These are phyloP conservation scores for Nemoura dubitans DNA, from an alignment of 2,888 invertebrate species.

Conservation along the genomic window DNA sequence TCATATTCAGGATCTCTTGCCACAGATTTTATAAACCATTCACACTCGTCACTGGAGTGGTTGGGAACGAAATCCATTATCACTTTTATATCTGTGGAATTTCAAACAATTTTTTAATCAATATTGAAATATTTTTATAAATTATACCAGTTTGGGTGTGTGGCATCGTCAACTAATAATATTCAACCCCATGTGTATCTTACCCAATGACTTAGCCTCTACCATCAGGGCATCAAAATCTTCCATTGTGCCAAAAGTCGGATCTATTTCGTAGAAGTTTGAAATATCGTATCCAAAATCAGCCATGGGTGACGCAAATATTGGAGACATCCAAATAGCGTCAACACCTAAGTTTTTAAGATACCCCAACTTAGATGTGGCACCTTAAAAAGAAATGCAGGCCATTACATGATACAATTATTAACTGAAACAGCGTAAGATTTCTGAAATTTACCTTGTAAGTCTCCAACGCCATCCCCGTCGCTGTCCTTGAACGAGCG, in stretches of 20 bases:
- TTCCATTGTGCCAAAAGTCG: conserved; percentile 75
- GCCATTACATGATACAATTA: too few relatives aligned
- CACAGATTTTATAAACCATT: conserved; percentile 82
- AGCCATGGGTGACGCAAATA: conserved; percentile 82
- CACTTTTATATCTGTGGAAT: conserved; percentile 62
- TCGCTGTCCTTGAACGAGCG: conserved; percentile 85
- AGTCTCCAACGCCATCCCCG: conserved; percentile 85
- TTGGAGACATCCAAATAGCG: conserved; percentile 85
- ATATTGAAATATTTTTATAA: not conserved
- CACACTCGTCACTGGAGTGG: conserved; percentile 74
- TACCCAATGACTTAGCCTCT: conserved; percentile 66
- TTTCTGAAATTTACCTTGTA: conserved; percentile 68
- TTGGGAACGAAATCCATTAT: conserved; percentile 62
- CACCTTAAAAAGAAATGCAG: conserved; percentile 61
- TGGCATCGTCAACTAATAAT: too few relatives aligned
- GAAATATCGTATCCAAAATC: conserved; percentile 91
- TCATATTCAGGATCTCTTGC: conserved; percentile 68
- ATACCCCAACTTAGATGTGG: conserved; percentile 68
- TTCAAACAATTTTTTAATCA: not conserved
- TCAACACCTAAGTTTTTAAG: conserved; percentile 75
- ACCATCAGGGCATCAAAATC: conserved; percentile 72
- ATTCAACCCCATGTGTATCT: not conserved
- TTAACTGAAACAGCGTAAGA: too few relatives aligned
- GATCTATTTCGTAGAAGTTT: conserved; percentile 76
- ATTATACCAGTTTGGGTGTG: not conserved